A percentile compares a stretch with the other conserved stretches of the same genome.
Evolutionary conservation across 1,140 invertebrate genomes (phyloP).

Genomic region (Proctacanthus coquilletti): DNA sequence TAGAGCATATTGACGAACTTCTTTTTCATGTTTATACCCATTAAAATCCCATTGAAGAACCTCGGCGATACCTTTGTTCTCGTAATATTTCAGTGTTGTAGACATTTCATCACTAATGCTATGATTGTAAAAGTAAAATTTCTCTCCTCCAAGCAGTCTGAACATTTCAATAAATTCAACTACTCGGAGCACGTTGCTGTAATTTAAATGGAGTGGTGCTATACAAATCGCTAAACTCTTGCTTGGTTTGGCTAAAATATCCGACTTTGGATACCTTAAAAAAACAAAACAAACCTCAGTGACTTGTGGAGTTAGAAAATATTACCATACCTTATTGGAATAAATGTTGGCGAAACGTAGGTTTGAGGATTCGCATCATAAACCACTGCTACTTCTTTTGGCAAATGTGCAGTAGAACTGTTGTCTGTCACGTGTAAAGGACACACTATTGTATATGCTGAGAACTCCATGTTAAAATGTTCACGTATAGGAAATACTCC

Average conservation of each 20-base stretch:
- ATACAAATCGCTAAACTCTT: conserved; percentile 41
- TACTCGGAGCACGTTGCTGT: conserved; percentile 35
- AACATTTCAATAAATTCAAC: conserved; percentile 54
- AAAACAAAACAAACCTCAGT: neutral
- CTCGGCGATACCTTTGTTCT: conserved; percentile 28
- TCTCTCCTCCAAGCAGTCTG: conserved; percentile 41
- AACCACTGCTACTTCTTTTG: conserved; percentile 17
- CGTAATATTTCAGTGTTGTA: conserved; percentile 35
- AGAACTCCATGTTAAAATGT: conserved; percentile 20
- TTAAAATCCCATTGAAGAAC: conserved; percentile 43
- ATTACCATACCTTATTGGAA: conserved; percentile 17
- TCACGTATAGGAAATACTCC: conserved; percentile 20
- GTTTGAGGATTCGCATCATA: conserved; percentile 20
- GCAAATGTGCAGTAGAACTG: conserved; percentile 10
- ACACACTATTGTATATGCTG: conserved; percentile 23
- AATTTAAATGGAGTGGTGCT: conserved; percentile 46
- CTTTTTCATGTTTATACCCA: conserved; percentile 19
- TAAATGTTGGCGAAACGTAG: conserved; percentile 18
- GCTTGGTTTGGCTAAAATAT: conserved; percentile 15
- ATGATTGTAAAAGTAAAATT: conserved; percentile 50
- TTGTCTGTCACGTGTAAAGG: conserved; percentile 12
- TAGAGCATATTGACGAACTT: conserved; percentile 39
- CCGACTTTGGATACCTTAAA: conserved; percentile 23
- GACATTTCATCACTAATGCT: conserved; percentile 35
- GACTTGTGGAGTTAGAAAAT: neutral